These are phyloP conservation scores for Acanthis flammea DNA, from an alignment of 2,797 vertebrate genomes.

Conservation along the genomic window DNA sequence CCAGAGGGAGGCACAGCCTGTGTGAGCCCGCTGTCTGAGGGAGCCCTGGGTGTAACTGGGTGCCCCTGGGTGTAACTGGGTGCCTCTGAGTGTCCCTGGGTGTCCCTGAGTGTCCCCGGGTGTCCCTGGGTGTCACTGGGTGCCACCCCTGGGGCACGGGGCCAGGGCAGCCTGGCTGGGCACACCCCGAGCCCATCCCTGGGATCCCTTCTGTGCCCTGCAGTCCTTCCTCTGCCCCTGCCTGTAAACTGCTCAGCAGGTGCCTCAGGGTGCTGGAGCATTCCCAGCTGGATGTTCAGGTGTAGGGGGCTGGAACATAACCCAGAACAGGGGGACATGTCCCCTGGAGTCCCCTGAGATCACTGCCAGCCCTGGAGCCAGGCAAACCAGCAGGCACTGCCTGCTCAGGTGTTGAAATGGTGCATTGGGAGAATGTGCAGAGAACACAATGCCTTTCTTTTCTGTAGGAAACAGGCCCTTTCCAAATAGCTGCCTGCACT, in stretches of 20 bases:
- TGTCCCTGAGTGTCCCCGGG: no score
- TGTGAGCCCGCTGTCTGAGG: neutral
- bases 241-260: neutral
- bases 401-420: neutral
- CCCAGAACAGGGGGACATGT: accelerated
- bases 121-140: no score
- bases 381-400: neutral
- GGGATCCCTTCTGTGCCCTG: neutral
- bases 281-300: neutral
- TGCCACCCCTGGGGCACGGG: neutral
- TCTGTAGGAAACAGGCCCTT: neutral
- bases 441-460: neutral
- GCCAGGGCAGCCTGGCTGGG: neutral
- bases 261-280: neutral
- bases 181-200: neutral
- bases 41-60: no score
- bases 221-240: neutral
- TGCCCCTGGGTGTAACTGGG: no score
- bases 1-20: neutral
- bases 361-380: neutral
- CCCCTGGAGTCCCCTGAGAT: neutral
- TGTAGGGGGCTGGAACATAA: neutral
- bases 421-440: neutral
- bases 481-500: constrained; percentile 3
- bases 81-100: no score